These are phyloP conservation scores for Alectoris magna DNA, from an alignment of 2,797 vertebrate genomes.

Conservation along the genomic window DNA sequence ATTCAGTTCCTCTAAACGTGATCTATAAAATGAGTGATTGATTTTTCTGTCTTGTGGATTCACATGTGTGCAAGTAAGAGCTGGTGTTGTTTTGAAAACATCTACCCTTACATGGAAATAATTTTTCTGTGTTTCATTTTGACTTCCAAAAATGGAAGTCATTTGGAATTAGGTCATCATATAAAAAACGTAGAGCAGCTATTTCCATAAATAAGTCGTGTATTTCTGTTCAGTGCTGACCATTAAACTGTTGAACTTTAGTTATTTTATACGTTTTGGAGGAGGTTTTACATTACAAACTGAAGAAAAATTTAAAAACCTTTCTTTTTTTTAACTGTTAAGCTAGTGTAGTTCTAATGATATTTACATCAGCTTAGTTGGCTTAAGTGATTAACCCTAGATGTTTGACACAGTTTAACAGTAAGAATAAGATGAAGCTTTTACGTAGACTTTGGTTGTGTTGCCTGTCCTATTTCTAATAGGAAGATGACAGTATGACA, in stretches of 20 bases:
- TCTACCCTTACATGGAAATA: constrained; percentile 37
- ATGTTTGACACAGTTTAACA: not conserved
- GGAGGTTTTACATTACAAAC: constrained; percentile 31
- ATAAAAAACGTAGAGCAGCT: not conserved
- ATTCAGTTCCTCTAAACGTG: not conserved
- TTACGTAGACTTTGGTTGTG: not conserved
- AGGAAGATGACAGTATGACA: not conserved
- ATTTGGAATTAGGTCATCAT: constrained; percentile 45
- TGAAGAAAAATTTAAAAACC: constrained; percentile 20
- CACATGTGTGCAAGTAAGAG: not conserved
- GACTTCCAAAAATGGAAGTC: constrained; percentile 3
- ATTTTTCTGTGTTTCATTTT: constrained; percentile 50
- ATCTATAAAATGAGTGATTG: not conserved
- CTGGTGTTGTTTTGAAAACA: constrained; percentile 24
- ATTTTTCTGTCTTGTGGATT: not conserved
- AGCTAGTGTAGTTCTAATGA: not conserved
- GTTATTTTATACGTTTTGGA: constrained; percentile 16
- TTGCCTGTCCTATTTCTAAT: not conserved
- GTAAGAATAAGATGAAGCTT: not conserved
- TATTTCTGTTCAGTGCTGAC: constrained; percentile 49
- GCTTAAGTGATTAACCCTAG: not conserved
- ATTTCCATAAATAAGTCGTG: constrained; percentile 49
- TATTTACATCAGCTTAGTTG: not conserved
- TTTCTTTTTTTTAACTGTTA: not conserved
- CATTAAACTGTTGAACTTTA: constrained; percentile 53